Percentiles rank a stretch among this genome's conserved stretches.
Conservation (phyloP, 2,113 vertebrate genomes). For the Gasterosteus nipponicus region DNA sequence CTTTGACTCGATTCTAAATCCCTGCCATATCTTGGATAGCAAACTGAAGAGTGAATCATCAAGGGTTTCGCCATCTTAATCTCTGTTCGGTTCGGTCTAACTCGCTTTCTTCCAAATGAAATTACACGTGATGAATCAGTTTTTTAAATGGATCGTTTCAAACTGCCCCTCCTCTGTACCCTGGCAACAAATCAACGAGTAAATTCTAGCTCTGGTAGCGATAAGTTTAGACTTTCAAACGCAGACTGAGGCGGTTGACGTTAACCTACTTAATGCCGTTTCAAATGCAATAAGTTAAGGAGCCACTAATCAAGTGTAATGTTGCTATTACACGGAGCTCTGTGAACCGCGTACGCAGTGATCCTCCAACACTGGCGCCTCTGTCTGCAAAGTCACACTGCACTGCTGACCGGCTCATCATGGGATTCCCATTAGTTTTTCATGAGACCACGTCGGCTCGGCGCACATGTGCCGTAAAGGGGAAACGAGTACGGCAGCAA, state of each 20-base stretch:
- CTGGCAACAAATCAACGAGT: conserved; percentile 33
- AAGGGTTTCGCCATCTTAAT: conserved; percentile 22
- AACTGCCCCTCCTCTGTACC: conserved; percentile 33
- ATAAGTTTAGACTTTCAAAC: conserved; percentile 34
- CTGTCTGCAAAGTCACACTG: conserved; percentile 45
- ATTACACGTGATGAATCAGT: conserved; percentile 41
- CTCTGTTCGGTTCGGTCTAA: conserved; percentile 33
- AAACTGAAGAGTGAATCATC: conserved; percentile 33
- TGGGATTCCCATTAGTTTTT: conserved; percentile 65
- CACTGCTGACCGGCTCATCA: conserved; percentile 68
- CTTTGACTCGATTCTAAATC: conserved; percentile 63
- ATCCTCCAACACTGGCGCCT: conserved; percentile 65
- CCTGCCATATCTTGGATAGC: conserved; percentile 54
- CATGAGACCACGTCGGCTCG: conserved; percentile 38
- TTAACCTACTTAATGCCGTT: conserved; percentile 36
- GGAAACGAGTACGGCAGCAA: not conserved
- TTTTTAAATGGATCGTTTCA: conserved; percentile 4
- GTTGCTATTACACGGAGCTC: conserved; percentile 58
- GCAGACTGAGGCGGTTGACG: conserved; percentile 33
- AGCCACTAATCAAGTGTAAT: conserved; percentile 44
- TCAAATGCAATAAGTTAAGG: conserved; percentile 52
- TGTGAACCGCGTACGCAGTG: conserved; percentile 53
- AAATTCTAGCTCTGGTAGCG: conserved; percentile 18
- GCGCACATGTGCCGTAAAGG: not conserved
- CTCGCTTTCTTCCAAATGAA: conserved; percentile 42